Evolutionary conservation across 30 jellyfish, hydroid and myxozoan genomes (phyloP), one percentile per base, ranked within the genome.

Genomic region (Cassiopea andromeda): DNA sequence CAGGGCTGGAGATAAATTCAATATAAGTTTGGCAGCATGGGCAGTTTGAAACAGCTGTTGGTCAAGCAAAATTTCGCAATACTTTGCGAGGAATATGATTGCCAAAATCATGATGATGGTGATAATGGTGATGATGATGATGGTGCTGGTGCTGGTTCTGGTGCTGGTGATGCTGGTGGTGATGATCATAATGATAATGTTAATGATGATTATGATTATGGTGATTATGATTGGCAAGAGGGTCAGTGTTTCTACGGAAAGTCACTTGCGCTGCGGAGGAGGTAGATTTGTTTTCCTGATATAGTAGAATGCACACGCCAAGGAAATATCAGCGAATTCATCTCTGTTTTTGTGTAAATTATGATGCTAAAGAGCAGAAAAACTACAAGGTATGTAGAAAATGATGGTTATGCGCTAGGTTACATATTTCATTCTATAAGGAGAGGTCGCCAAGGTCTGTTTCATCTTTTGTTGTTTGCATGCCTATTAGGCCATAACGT

Each of bases 381-480:
- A 27, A 12, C 46, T 27, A 8, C 79, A 3, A 70, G 79, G 79
- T 70, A 70, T 16, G 79, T 10, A 4, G 5, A 19, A 54, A 54
- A 54, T 54, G 64, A 54, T 10, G 64, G 64, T 54, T 54, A 54
- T 54, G 12, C 12, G 7, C 7, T 54, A 54, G 10, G 12, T 3
- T 54, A 10, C 12, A 54, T 6, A 54, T 54, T 54, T 6, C 64
- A 54, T 54, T 66, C 45, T 19, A 4, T 15, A 66, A 16, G 75
- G 45, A 19, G 45, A 66, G 75, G 75, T 66, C 75, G 75, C 75
- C 75, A 66, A 66, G 75, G 45, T 66, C 75, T 66, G 15, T 16
- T 66, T 66, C 45, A 19, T 15, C 54, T 70, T 70, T 70, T 70
- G 79, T 27, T 70, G 18, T 70, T 6, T 19, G 49, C 57, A n/a